These are phyloP conservation scores for Furnarius figulus DNA, from an alignment of 2,113 vertebrate species.

Conservation along the genomic window DNA sequence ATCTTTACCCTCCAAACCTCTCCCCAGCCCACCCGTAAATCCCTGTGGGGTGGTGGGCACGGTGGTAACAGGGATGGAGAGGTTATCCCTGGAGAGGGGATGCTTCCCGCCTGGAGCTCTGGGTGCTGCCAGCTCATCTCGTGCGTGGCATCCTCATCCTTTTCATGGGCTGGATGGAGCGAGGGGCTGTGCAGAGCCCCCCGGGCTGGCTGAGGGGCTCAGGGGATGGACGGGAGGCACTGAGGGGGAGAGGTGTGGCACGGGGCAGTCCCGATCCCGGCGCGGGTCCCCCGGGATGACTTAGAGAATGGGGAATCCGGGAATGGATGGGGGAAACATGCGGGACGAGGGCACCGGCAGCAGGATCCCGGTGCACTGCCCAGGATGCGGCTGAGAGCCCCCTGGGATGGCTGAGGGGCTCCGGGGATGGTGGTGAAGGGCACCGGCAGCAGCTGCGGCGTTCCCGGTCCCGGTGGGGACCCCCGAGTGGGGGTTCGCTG, in stretches of 20 bases:
- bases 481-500: neutral
- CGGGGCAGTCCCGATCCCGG: no score
- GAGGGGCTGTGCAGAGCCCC: neutral
- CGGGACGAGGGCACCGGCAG: neutral
- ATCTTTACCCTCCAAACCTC: neutral
- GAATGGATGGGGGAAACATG: neutral
- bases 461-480: neutral
- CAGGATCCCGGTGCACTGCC: neutral
- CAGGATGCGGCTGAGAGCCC: neutral
- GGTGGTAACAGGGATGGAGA: neutral
- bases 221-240: rapidly evolving
- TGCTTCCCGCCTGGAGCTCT: neutral
- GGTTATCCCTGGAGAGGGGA: neutral
- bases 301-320: neutral
- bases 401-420: neutral
- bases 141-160: neutral
- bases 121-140: neutral
- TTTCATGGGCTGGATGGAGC: neutral
- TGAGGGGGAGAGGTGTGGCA: neutral
- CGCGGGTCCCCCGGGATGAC: neutral
- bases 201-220: neutral
- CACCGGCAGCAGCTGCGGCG: neutral
- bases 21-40: neutral
- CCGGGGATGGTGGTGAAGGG: neutral
- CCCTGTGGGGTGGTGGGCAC: rapidly evolving